Percentiles rank a stretch among this genome's conserved stretches.
These are phyloP conservation scores for Tadarida brasiliensis DNA, from an alignment of 2,797 vertebrate genomes.

Conservation along the genomic window DNA sequence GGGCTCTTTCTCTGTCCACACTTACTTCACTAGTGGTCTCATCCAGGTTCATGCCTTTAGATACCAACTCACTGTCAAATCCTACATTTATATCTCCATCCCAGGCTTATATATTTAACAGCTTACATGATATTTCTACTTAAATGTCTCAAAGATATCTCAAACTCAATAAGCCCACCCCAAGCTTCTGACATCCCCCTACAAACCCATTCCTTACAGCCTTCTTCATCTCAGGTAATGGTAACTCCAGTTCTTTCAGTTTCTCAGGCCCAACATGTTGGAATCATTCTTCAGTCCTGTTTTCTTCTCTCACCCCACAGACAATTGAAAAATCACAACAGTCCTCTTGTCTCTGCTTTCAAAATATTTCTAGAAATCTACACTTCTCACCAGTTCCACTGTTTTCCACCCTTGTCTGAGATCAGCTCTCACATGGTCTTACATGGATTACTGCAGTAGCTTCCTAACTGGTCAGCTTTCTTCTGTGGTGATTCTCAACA, in stretches of 20 bases:
- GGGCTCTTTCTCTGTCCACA: neutral
- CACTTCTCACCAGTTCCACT: neutral
- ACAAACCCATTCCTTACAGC: neutral
- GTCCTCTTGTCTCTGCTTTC: neutral
- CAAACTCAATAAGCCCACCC: neutral
- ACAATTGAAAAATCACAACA: neutral
- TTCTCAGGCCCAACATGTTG: neutral
- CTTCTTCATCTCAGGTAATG: neutral
- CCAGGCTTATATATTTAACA: neutral
- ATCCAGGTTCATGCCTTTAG: neutral
- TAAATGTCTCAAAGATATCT: neutral
- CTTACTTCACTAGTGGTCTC: neutral
- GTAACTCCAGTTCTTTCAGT: neutral
- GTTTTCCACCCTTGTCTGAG: neutral
- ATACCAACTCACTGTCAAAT: neutral
- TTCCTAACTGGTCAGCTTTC: neutral
- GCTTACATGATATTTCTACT: neutral
- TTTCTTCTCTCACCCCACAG: neutral
- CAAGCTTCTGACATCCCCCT: neutral
- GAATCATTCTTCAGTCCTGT: neutral
- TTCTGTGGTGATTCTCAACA: neutral
- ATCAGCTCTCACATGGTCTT: neutral
- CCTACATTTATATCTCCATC: neutral
- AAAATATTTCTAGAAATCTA: neutral
- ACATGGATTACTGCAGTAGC: no score